Conservation (phyloP, 2,113 vertebrate species). For the Strigops habroptila region DNA sequence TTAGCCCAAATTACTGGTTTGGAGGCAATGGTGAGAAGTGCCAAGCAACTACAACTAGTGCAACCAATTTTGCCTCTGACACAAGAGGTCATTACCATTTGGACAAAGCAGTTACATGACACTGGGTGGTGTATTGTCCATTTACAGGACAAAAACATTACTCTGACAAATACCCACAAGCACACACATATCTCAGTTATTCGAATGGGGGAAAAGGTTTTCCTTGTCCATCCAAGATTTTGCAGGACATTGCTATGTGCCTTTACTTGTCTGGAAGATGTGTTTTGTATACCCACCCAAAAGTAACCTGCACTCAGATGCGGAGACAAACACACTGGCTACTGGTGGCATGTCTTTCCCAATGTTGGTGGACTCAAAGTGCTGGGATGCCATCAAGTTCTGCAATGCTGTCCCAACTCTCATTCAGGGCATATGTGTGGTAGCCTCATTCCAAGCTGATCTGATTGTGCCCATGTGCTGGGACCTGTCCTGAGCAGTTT, state of each 20-base stretch:
- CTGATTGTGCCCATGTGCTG: fast-evolving
- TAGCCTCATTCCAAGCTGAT: neutral
- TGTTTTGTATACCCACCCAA: neutral
- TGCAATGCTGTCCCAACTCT: neutral
- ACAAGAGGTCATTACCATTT: neutral
- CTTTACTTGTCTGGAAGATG: neutral
- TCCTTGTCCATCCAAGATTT: neutral
- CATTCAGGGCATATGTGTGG: neutral
- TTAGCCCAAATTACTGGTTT: neutral
- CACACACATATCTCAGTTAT: neutral
- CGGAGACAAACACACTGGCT: neutral
- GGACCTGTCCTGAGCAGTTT: neutral
- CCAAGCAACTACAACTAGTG: neutral
- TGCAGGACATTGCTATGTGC: neutral
- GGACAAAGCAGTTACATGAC: neutral
- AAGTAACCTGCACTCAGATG: neutral
- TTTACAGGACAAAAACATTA: neutral
- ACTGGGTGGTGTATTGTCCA: neutral
- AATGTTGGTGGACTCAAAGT: neutral
- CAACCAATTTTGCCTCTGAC: neutral
- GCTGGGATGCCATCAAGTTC: neutral
- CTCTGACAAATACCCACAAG: neutral
- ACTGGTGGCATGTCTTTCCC: neutral
- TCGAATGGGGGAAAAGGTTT: neutral
- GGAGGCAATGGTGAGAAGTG: neutral